Base-by-base conservation (phyloP, 2,797 vertebrate genomes). In the Carcharodon carcharias region DNA sequence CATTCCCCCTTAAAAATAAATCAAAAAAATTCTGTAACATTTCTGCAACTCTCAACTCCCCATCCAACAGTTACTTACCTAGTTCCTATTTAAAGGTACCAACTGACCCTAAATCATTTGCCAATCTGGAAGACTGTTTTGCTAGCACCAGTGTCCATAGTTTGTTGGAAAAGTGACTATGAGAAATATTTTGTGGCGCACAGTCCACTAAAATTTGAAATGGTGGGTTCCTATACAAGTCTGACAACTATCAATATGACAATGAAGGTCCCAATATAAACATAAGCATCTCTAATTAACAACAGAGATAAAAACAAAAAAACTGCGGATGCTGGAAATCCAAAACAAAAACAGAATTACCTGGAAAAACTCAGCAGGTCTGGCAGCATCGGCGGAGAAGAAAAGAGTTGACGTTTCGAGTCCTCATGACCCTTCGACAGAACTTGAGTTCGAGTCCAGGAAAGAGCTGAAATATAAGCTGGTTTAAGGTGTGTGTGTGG, bases 11-110 rank as follows among this genome's bases (percentile, higher is more conserved):
- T 26, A 45, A 45, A 67, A 40, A 67, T 97, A 97, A 97, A 97
- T 97, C 97, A 97, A 97, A 97, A 97, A 50, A 97, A 97, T 97
- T 97, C 97, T 97, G 96, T 97, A 98, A 97, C 96, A 97, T 96
- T 97, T 97, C 97, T 98, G 97, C 96, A 96, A 96, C 97, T 97
- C 97, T 97, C 97, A 97, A 97, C 97, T 97, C 97, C 97, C 97
- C 97, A 97, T 31, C 26, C 12, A 7, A 61, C 28, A 50, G 26
- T 35, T 35, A 31, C 97, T 97, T 8, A 95, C 96, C 96, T 97
- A 96, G 97, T 97, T 97, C 16, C 89, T 16, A n/a, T n/a, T 92
- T 23, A 85, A 61, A 58, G 31, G 88, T 56, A 28, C 56, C 54
- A 63, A 26, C 1, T 65, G 50, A 45, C 50, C 40, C 7, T n/a